Evolutionary conservation across 2,888 invertebrate genomes (phyloP).

Genomic region (Eupithecia tripunctaria): DNA sequence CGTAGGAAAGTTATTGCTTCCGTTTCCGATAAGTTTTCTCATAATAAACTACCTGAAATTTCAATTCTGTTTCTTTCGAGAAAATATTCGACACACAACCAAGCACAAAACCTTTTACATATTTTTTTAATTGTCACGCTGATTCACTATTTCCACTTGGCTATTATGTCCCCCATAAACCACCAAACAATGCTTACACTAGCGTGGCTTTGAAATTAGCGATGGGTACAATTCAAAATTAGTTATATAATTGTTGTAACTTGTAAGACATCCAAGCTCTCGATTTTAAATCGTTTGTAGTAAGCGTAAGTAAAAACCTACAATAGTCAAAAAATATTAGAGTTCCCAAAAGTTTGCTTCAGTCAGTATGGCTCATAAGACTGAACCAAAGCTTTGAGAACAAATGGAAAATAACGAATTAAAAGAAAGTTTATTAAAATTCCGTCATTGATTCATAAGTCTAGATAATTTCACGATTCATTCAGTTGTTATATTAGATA

Average conservation of each 20-base stretch:
- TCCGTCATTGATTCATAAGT: neutral
- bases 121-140: neutral
- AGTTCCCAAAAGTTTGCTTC: conserved; percentile 27
- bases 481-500: neutral
- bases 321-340: neutral
- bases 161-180: neutral
- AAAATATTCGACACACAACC: neutral
- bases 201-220: neutral
- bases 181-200: no score
- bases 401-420: neutral
- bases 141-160: neutral
- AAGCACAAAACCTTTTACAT: neutral
- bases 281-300: neutral
- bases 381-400: conserved; percentile 31
- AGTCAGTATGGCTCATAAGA: conserved; percentile 32
- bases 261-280: neutral
- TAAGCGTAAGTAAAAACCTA: neutral
- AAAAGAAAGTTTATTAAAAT: neutral
- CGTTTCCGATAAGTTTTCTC: neutral
- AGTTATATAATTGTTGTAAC: neutral
- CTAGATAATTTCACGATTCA: neutral
- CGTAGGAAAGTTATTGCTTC: neutral
- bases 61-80: neutral
- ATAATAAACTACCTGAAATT: neutral
- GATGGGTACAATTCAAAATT: neutral